A percentile compares a stretch with the other conserved stretches of the same genome.
These are phyloP conservation scores for Leguminivora glycinivorella DNA, from an alignment of 1,140 invertebrate species.

Conservation along the genomic window DNA sequence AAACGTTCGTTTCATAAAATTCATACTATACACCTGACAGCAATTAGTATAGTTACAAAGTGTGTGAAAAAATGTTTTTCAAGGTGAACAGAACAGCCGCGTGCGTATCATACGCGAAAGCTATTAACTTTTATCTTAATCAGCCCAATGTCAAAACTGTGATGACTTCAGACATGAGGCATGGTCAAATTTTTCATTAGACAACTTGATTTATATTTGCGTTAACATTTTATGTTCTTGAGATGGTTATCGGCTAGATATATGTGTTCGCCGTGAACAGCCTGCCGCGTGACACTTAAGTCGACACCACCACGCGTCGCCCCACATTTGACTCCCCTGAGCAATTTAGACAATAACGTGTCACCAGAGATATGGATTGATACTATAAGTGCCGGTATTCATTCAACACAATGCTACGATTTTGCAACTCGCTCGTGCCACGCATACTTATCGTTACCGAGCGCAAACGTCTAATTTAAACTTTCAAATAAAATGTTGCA, in stretches of 20 bases:
- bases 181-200: constrained; percentile 14
- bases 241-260: constrained; percentile 32
- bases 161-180: not conserved
- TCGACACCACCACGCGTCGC: constrained; percentile 24
- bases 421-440: constrained; percentile 28
- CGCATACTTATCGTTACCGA: constrained; percentile 25
- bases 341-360: constrained; percentile 33
- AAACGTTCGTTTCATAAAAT: no score
- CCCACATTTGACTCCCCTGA: constrained; percentile 27
- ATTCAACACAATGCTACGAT: constrained; percentile 30
- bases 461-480: constrained; percentile 23
- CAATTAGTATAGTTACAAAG: not conserved
- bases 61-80: constrained; percentile 15
- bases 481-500: constrained; percentile 27
- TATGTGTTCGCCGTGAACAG: constrained; percentile 25
- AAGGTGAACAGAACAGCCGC: constrained; percentile 1
- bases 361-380: constrained; percentile 28
- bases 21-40: not conserved
- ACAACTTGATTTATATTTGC: constrained; percentile 34
- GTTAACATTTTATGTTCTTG: constrained; percentile 33
- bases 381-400: constrained; percentile 24
- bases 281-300: constrained; percentile 30
- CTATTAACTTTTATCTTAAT: constrained; percentile 24
- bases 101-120: constrained; percentile 13
- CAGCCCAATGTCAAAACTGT: constrained; percentile 20